These are phyloP conservation scores for Drusus annulatus DNA, from an alignment of 1,140 invertebrate species.

Conservation along the genomic window DNA sequence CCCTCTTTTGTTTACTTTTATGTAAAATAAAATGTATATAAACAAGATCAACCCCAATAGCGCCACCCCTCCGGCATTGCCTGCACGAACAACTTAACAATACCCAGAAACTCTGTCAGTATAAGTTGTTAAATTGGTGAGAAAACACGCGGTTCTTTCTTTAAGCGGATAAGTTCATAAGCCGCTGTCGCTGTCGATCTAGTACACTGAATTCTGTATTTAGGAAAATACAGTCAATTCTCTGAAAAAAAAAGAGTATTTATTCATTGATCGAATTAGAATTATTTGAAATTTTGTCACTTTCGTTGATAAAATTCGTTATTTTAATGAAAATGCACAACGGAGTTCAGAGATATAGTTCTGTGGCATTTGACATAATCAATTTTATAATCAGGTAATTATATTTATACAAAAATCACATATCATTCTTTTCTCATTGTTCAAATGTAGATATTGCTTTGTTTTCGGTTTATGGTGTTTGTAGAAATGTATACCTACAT, in stretches of 20 bases:
- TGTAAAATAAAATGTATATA: not conserved
- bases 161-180: not conserved
- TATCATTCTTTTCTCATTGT: too few relatives aligned
- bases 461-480: too few relatives aligned
- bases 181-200: too few relatives aligned
- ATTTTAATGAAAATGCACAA: conserved; percentile 36
- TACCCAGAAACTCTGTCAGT: conserved; percentile 39
- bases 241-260: too few relatives aligned
- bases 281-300: too few relatives aligned
- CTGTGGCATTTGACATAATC: conserved; percentile 58
- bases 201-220: too few relatives aligned
- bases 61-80: conserved; percentile 7
- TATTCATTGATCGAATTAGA: too few relatives aligned
- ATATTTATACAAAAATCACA: too few relatives aligned
- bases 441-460: too few relatives aligned
- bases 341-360: conserved; percentile 39
- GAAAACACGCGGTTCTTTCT: conserved; percentile 36
- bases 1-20: not conserved
- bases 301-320: too few relatives aligned
- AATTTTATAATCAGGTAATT: conserved; percentile 57
- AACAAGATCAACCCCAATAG: not conserved
- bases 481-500: too few relatives aligned
- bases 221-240: too few relatives aligned
- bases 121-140: conserved; percentile 42
- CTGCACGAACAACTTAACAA: conserved; percentile 37